Evolutionary conservation across 1,140 invertebrate species (phyloP).

Genomic region (Lamellibrachia luymesi): DNA sequence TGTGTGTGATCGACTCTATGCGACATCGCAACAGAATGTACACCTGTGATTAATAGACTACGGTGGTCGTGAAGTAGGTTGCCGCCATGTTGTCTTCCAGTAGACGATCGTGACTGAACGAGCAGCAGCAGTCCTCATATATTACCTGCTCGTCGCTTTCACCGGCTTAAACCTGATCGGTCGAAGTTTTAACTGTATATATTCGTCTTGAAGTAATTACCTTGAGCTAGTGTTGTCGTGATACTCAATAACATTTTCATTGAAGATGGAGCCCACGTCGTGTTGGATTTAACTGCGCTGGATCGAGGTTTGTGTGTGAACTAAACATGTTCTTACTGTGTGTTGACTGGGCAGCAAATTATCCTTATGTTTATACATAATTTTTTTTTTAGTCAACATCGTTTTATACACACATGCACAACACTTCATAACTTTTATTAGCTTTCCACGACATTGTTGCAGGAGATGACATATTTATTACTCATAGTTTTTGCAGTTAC

Average conservation of each 20-base stretch:
- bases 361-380: not conserved
- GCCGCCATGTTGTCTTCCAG: too few species aligned
- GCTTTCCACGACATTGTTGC: not conserved
- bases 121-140: not conserved
- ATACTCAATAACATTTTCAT: not conserved
- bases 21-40: too few species aligned
- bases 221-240: not conserved
- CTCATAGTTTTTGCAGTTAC: not conserved
- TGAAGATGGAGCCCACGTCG: too few species aligned
- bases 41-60: too few species aligned
- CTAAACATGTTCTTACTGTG: not conserved
- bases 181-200: not conserved
- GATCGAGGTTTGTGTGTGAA: not conserved
- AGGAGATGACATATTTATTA: not conserved
- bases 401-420: not conserved
- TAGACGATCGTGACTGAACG: not conserved
- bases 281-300: not conserved
- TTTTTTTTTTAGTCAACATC: not conserved
- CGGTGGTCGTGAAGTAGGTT: too few species aligned
- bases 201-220: not conserved
- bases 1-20: too few species aligned
- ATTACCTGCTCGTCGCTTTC: not conserved
- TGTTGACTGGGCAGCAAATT: too few species aligned
- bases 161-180: not conserved
- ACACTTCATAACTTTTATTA: not conserved